Evolutionary conservation across 2,797 vertebrate species (phyloP), one percentile per base, ranked within the genome.

Genomic region (Clamator glandarius): DNA sequence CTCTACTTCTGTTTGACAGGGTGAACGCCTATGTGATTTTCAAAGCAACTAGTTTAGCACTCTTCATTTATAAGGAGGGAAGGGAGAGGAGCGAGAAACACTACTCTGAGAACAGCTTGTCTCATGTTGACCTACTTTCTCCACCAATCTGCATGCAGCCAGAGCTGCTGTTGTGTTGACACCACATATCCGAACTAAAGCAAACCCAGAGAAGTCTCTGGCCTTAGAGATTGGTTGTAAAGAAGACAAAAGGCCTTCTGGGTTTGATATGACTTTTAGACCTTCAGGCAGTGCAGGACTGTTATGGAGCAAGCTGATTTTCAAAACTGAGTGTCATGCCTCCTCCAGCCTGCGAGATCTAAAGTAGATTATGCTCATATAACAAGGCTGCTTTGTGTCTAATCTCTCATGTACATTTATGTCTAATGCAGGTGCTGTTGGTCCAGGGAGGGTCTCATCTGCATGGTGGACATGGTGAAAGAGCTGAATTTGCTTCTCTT

Each of bases 81-180:
- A 96, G 91, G 93, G 94, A 95, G 87, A 93, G 87, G 82, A 85
- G 83, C 81, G 93, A 69, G 94, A 94, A 92, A 79, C 13, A 67
- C 93, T 86, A 78, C 92, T 92, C 91, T 58, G 89, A 92, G 95
- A 96, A 92, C 96, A 96, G 97, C 95, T 93, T 94, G 95, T 97
- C 94, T 96, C 90, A 41, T 82, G 87, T 46, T 97, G 97, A 97
- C 96, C 97, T 97, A 97, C 95, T 97, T 97, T 97, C 87, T 83
- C n/a, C 79, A 46, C 95, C 96, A 96, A 95, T 97, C 95, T 96
- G 92, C 9, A 42, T 39, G 95, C 95, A 95, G 93, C 80, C 74
- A 2, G 92, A 78, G 96, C 95, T 70, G 97, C 88, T 87, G 87
- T 91, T 81, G 91, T 95, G 92, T 95, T 97, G 96, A 97, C 89